These are phyloP conservation scores for Trematomus bernacchii DNA, from an alignment of 2,797 vertebrate genomes.

Conservation along the genomic window DNA sequence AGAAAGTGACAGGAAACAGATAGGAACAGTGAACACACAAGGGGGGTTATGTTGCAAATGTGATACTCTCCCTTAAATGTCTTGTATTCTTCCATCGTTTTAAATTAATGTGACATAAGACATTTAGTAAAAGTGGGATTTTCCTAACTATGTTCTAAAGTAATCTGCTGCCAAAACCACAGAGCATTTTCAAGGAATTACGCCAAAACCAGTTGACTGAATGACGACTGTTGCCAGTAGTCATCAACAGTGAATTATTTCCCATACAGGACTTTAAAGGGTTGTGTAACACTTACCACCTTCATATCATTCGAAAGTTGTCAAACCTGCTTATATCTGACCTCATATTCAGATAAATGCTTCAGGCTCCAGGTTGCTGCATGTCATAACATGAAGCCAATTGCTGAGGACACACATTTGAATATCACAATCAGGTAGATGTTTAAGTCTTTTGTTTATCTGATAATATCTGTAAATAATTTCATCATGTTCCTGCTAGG, in stretches of 20 bases:
- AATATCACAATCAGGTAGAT: not conserved
- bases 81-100: not conserved
- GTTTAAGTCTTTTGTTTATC: not conserved
- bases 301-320: constrained; percentile 13
- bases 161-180: not conserved
- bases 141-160: not conserved
- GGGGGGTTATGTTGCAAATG: constrained; percentile 2
- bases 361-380: constrained; percentile 7
- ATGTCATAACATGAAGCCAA: constrained; percentile 2
- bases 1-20: constrained; percentile 28
- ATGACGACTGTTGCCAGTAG: not conserved
- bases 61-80: not conserved
- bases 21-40: not conserved
- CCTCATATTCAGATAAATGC: constrained; percentile 8
- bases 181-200: not conserved
- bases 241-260: not conserved
- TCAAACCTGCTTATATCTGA: not conserved
- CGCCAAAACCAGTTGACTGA: not conserved
- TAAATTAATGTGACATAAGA: not conserved
- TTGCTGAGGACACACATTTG: not conserved
- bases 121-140: not conserved
- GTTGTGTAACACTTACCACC: not conserved
- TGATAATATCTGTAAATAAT: not conserved
- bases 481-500: not conserved
- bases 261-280: not conserved